Conservation (phyloP, 2,888 invertebrate species). For the Arctia plantaginis region DNA sequence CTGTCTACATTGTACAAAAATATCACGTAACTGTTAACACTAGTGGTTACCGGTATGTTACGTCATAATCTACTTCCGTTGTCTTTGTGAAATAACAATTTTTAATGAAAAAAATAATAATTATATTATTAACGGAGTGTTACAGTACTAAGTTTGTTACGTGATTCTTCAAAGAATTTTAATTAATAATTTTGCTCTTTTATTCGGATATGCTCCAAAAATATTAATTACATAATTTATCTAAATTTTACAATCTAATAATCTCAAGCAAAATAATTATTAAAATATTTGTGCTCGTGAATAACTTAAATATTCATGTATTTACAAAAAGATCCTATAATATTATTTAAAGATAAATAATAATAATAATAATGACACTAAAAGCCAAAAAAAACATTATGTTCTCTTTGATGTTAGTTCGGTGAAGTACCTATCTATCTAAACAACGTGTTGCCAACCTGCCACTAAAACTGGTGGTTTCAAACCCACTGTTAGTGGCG, state of each 20-base stretch:
- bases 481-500: too few species aligned
- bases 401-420: not conserved
- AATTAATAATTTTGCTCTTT: not conserved
- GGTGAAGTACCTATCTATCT: too few species aligned
- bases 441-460: too few species aligned
- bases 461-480: too few species aligned
- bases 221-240: not conserved
- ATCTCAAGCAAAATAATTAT: not conserved
- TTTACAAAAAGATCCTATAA: not conserved
- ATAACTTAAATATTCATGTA: not conserved
- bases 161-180: not conserved
- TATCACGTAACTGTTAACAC: not conserved
- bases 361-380: too few species aligned
- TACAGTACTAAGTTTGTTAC: not conserved
- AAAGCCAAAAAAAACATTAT: not conserved
- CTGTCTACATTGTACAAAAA: not conserved
- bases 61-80: not conserved
- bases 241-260: not conserved
- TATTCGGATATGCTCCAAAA: not conserved
- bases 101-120: not conserved
- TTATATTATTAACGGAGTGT: not conserved
- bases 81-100: not conserved
- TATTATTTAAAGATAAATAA: too few species aligned
- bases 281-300: not conserved
- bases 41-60: not conserved